A percentile compares a stretch with the other conserved stretches of the same genome.
phyloP scores from a whole-genome alignment of 2,888 invertebrate species.

The Dolomedes plantarius region DNA sequence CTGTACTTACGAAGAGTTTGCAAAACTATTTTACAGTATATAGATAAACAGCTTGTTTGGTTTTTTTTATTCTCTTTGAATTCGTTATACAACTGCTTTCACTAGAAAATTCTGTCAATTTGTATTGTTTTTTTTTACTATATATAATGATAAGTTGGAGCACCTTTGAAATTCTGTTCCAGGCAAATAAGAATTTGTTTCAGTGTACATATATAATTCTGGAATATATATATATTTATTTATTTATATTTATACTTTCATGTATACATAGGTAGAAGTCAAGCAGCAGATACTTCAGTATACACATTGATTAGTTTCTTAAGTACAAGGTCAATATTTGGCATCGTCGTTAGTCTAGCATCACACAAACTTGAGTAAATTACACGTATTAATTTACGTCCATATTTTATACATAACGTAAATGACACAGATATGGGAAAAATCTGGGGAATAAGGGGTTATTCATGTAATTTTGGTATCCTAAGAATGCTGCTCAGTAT shows the following conservation, averaged over 20 bases:
- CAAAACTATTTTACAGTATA: constrained; percentile 62
- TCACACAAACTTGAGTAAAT: constrained; percentile 41
- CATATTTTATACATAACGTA: constrained; percentile 25
- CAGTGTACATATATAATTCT: constrained; percentile 58
- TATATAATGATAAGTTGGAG: constrained; percentile 61
- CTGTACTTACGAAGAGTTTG: constrained; percentile 27
- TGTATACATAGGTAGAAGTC: constrained; percentile 57
- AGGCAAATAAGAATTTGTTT: constrained; percentile 62
- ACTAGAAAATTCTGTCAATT: constrained; percentile 53
- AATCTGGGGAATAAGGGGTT: constrained; percentile 35
- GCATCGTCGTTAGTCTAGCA: constrained; percentile 35
- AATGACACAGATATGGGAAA: constrained; percentile 58
- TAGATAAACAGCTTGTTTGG: constrained; percentile 30
- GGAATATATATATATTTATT: constrained; percentile 30
- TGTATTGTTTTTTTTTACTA: constrained; percentile 54
- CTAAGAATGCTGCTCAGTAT: constrained; percentile 60
- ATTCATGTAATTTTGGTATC: constrained; percentile 34
- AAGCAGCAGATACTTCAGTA: constrained; percentile 25
- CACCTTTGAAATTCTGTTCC: constrained; percentile 69
- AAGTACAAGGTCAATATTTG: constrained; percentile 58
- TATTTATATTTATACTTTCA: constrained; percentile 46
- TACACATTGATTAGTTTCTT: not conserved
- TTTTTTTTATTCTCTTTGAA: not conserved
- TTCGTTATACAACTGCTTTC: constrained; percentile 29
- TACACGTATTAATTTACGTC: constrained; percentile 40